Evolutionary conservation across 92 coral and sea anemone species (phyloP).

Genomic region (Epizoanthus stellaris): DNA sequence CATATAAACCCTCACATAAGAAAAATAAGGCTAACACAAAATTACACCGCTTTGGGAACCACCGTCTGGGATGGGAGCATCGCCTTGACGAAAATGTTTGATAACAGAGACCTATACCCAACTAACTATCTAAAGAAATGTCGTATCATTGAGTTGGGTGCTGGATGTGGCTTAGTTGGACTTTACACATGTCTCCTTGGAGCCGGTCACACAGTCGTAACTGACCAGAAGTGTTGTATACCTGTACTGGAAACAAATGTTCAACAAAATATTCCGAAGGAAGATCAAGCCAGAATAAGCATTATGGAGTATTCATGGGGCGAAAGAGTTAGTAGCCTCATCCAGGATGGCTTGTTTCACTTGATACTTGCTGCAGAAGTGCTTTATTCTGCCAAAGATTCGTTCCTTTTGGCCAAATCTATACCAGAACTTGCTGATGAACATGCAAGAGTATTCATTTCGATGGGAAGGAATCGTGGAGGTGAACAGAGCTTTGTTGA

Average conservation of each 20-base stretch:
- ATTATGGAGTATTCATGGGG: slow-evolving; percentile 89
- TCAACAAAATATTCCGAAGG: slow-evolving; percentile 54
- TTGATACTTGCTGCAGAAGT: slow-evolving; percentile 92
- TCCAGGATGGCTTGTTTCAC: slow-evolving; percentile 72
- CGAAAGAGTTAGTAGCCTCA: slow-evolving; percentile 45
- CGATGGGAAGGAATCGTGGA: slow-evolving; percentile 95
- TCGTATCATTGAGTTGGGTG: slow-evolving; percentile 85
- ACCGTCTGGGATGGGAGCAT: slow-evolving; percentile 99
- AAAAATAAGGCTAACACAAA: slow-evolving; percentile 73
- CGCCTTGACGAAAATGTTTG: slow-evolving; percentile 94
- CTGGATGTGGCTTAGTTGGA: slow-evolving; percentile 95
- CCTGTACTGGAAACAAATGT: slow-evolving; percentile 80
- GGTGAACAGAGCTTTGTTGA: slow-evolving; percentile 79
- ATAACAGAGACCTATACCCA: slow-evolving; percentile 66
- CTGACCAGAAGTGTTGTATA: slow-evolving; percentile 82
- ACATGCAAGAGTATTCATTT: slow-evolving; percentile 71
- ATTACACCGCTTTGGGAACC: slow-evolving; percentile 83
- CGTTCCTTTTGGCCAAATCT: slow-evolving; percentile 74
- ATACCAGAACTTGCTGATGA: slow-evolving; percentile 63
- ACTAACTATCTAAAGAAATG: slow-evolving; percentile 48
- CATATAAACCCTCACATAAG: background rate
- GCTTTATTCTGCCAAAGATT: slow-evolving; percentile 84
- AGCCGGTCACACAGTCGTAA: slow-evolving; percentile 72
- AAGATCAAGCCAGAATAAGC: slow-evolving; percentile 38
- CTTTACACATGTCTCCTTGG: slow-evolving; percentile 78